Conservation (phyloP, 2,113 vertebrate genomes). For the Plotosus lineatus region DNA sequence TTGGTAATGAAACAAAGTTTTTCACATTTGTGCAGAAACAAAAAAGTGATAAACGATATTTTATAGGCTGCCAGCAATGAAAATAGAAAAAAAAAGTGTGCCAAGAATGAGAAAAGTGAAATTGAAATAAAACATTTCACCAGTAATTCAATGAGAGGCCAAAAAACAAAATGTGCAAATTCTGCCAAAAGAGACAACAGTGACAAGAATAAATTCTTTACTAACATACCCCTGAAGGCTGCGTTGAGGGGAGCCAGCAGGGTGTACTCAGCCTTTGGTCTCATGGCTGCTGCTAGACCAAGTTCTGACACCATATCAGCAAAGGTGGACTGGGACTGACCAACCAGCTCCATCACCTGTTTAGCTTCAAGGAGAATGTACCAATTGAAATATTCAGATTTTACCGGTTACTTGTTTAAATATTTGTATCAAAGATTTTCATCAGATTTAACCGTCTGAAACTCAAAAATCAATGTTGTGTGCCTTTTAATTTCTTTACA, state of each 20-base stretch:
- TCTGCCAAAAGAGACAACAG: neutral
- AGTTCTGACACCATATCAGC: constrained; percentile 84
- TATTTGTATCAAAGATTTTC: neutral
- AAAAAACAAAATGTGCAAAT: neutral
- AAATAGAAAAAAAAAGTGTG: neutral
- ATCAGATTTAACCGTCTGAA: no score
- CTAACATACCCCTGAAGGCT: constrained; percentile 84
- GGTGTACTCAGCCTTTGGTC: constrained; percentile 82
- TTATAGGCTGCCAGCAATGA: neutral
- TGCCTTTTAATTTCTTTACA: no score
- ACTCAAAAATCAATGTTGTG: no score
- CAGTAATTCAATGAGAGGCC: neutral
- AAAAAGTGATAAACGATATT: no score
- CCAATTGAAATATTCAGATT: constrained; percentile 10
- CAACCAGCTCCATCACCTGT: constrained; percentile 88
- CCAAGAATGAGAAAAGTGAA: neutral
- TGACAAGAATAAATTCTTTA: neutral
- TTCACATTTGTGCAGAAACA: no score
- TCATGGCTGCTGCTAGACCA: constrained; percentile 80
- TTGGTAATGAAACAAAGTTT: constrained; percentile 3
- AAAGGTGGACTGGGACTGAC: constrained; percentile 83
- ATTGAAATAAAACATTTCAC: neutral
- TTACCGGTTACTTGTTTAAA: neutral
- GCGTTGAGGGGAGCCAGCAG: constrained; percentile 85
- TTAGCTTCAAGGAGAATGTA: constrained; percentile 79